phyloP scores from a whole-genome alignment of 2,797 vertebrate species.

The Muscicapa comitata region DNA sequence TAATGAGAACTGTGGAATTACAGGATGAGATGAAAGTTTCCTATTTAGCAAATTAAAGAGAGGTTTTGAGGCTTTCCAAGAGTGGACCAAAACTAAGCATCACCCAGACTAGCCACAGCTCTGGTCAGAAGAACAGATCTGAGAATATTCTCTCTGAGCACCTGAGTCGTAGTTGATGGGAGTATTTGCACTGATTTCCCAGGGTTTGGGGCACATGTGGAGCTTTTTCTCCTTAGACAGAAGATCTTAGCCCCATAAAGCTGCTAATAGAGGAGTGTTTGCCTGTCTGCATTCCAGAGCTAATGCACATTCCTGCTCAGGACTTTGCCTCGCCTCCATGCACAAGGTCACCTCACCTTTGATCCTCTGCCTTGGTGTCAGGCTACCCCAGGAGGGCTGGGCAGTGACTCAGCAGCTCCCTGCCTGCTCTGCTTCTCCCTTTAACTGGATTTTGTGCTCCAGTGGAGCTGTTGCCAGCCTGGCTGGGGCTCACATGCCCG shows the following conservation, averaged over 20 bases:
- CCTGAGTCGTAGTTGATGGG: not conserved
- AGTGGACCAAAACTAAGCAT: not conserved
- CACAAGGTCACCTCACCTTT: conserved; percentile 42
- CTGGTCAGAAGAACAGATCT: not conserved
- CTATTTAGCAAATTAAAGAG: conserved; percentile 45
- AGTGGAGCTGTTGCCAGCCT: not conserved
- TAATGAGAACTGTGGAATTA: not conserved
- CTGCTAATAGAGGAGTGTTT: not conserved
- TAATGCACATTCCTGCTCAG: conserved; percentile 14
- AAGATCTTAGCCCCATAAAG: not conserved
- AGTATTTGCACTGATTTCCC: not conserved
- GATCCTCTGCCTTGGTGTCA: not conserved
- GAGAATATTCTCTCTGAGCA: not conserved
- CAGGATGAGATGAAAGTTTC: not conserved
- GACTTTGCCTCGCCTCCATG: conserved; percentile 11
- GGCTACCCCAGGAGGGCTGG: not conserved
- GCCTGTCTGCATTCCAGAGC: conserved; percentile 51
- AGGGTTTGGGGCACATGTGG: not conserved
- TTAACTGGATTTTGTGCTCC: conserved; percentile 26
- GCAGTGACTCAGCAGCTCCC: conserved; percentile 1
- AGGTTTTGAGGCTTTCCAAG: not conserved
- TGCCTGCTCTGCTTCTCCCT: not conserved
- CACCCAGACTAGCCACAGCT: not conserved
- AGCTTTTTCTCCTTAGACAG: not conserved
- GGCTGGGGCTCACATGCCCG: not conserved